phyloP scores from a whole-genome alignment of 1,140 invertebrate genomes.

The Procambarus virginalis region DNA sequence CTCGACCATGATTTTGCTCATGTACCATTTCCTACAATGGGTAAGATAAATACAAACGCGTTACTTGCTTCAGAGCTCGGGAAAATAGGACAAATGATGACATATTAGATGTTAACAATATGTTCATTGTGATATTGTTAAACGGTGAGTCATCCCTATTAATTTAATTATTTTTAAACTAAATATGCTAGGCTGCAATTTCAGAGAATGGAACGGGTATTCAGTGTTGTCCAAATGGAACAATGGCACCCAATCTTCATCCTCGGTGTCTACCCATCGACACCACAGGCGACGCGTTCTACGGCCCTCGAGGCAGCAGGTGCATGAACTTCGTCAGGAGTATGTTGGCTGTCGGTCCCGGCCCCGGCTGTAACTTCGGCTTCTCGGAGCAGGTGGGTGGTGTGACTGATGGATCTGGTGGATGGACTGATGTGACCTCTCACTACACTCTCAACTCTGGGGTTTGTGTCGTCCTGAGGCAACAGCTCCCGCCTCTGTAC shows the following conservation, averaged over 20 bases:
- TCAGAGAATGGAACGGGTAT: conserved; percentile 71
- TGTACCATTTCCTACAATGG: conserved; percentile 81
- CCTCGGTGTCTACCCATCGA: conserved; percentile 78
- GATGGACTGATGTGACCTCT: too few relatives aligned
- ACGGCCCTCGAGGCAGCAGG: conserved; percentile 71
- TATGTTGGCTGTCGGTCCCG: conserved; percentile 71
- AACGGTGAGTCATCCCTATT: not conserved
- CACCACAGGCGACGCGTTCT: conserved; percentile 75
- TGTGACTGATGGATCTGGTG: too few relatives aligned
- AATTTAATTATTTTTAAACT: not conserved
- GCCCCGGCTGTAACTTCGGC: conserved; percentile 73
- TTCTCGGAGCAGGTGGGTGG: conserved; percentile 71
- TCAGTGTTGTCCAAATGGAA: conserved; percentile 72
- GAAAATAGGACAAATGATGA: too few relatives aligned
- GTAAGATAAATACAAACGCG: conserved; percentile 71
- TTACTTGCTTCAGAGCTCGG: not conserved
- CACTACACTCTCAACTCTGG: too few relatives aligned
- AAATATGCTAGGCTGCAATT: too few relatives aligned
- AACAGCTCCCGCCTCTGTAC: too few relatives aligned
- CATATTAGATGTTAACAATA: too few relatives aligned
- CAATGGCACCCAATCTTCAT: conserved; percentile 72
- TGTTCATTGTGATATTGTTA: too few relatives aligned
- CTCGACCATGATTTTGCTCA: conserved; percentile 89
- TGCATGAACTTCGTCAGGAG: conserved; percentile 74
- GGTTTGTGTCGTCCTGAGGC: too few relatives aligned